Evolutionary conservation across 2,888 invertebrate species (phyloP), one percentile per base, ranked within the genome.

Genomic region (Antheraea assamensis): DNA sequence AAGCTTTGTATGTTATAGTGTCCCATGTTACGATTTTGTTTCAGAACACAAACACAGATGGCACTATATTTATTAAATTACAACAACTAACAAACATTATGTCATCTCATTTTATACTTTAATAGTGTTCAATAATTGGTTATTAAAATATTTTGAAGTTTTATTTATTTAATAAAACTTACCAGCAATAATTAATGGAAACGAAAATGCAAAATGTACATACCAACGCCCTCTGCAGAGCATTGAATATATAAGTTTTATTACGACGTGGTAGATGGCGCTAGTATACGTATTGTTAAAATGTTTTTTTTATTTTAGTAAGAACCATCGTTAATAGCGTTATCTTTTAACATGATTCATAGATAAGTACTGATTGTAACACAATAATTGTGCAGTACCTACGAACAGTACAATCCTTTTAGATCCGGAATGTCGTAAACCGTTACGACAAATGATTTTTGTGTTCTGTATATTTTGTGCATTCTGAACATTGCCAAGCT

Each of bases 371-470:
- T 7, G 21, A 55, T 27, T 61, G 61, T 61, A 64, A 17, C 5
- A 64, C 27, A 64, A 64, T 64, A 64, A 30, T 27, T 5, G 58
- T 24, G 24, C 5, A 58, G 58, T 30, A 24, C 61, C 24, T 27
- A 64, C 27, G 27, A 30, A 64, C 30, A 64, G 17, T 64, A 64
- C 61, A 64, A 64, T 30, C 58, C 17, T 64, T 64, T 30, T 64
- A 27, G 30, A 64, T 64, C 61, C 61, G 61, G 61, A 64, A 64
- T 64, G 61, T 64, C 61, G 61, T 64, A 30, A 64, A 64, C 30
- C 15, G 30, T 30, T 30, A 30, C 30, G 30, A 30, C 27, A 27
- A 64, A 64, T 64, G 17, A 30, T 17, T 27, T 64, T 64, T 27
- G 61, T 64, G 30, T 64, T 15, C 30, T 64, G 61, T 64, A 64